These are phyloP conservation scores for Calidris pugnax DNA, from an alignment of 2,113 vertebrate species.

Conservation along the genomic window DNA sequence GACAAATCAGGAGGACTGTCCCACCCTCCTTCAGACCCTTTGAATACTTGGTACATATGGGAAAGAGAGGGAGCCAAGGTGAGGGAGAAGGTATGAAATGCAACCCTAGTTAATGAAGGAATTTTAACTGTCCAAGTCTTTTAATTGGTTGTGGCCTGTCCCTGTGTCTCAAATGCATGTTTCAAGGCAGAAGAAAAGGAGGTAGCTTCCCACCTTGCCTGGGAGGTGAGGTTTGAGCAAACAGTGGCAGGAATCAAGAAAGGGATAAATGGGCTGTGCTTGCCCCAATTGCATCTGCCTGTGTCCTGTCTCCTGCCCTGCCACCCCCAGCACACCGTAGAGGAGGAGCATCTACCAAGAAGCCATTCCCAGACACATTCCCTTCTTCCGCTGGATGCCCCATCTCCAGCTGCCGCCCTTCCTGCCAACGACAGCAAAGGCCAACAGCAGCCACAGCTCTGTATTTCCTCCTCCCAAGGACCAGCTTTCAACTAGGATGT, in stretches of 20 bases:
- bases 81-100: neutral
- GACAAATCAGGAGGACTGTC: neutral
- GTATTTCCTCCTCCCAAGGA: neutral
- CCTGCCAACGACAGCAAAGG: neutral
- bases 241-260: neutral
- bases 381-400: neutral
- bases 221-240: neutral
- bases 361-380: rapidly evolving
- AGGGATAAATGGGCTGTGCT: neutral
- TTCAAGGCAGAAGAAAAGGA: neutral
- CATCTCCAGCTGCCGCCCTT: neutral
- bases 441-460: neutral
- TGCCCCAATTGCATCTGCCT: neutral
- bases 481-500: neutral
- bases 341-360: neutral
- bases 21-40: neutral
- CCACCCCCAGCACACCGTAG: rapidly evolving
- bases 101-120: neutral
- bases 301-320: neutral
- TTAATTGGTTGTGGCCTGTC: too few relatives aligned
- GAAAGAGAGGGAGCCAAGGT: neutral
- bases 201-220: neutral
- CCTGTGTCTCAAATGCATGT: neutral
- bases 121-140: neutral
- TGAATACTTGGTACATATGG: neutral